Conservation (phyloP, 1,140 invertebrate genomes). For the Anoplolepis gracilipes region DNA sequence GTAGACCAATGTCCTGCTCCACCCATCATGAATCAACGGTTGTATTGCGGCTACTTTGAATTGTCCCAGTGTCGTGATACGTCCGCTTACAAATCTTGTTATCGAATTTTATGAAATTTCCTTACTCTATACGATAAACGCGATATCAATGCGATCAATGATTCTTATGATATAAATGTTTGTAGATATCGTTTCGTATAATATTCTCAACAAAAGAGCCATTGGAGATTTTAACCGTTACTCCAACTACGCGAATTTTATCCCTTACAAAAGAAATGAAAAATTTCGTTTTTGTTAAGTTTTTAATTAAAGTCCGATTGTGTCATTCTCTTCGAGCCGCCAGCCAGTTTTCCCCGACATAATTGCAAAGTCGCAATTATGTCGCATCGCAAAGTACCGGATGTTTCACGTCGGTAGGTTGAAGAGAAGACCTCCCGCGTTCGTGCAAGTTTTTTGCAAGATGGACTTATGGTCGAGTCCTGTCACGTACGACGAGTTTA, state of each 20-base stretch:
- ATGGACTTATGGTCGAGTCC: conserved; percentile 63
- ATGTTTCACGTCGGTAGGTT: conserved; percentile 41
- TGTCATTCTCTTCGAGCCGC: conserved; percentile 32
- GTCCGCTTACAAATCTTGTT: conserved; percentile 66
- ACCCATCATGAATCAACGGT: conserved; percentile 75
- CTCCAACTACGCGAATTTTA: not conserved
- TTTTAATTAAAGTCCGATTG: conserved; percentile 55
- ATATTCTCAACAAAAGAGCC: not conserved
- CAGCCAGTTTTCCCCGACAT: not conserved
- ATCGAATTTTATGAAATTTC: conserved; percentile 59
- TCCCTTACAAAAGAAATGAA: not conserved
- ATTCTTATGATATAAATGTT: not conserved
- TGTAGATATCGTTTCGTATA: not conserved
- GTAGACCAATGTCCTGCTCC: conserved; percentile 75
- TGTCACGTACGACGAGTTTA: conserved; percentile 75
- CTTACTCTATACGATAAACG: too few species aligned
- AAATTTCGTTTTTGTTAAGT: conserved; percentile 3
- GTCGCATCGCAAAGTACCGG: conserved; percentile 47
- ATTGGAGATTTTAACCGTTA: not conserved
- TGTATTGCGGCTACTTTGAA: conserved; percentile 76
- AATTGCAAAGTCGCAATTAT: conserved; percentile 43
- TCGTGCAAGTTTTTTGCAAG: conserved; percentile 41
- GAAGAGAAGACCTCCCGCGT: conserved; percentile 13
- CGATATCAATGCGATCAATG: not conserved
- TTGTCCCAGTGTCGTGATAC: conserved; percentile 67